Conservation (phyloP, 2,888 invertebrate species). For the Tinea trinotella region DNA sequence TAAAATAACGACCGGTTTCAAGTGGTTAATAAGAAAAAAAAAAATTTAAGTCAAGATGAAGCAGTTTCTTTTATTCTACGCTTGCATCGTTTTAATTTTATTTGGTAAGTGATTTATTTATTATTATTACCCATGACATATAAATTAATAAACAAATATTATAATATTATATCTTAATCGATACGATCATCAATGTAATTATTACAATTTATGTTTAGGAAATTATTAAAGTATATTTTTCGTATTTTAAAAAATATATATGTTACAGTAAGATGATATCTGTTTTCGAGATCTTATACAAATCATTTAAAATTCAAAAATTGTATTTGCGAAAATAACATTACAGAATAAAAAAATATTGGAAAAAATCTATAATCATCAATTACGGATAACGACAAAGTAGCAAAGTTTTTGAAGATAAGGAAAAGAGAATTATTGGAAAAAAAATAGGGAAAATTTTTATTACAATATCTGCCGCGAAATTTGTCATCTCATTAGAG, state of each 20-base stretch:
- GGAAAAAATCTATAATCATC: slow-evolving; percentile 1
- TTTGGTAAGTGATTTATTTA: slow-evolving; percentile 58
- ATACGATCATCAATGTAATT: too few relatives aligned
- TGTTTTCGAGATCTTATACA: too few relatives aligned
- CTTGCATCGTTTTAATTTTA: slow-evolving; percentile 44
- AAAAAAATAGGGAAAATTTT: background rate
- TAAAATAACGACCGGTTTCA: slow-evolving; percentile 12
- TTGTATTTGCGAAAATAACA: too few relatives aligned
- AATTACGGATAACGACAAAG: slow-evolving; percentile 3
- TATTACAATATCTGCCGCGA: slow-evolving; percentile 22
- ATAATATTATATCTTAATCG: too few relatives aligned
- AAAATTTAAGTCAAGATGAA: slow-evolving; percentile 45
- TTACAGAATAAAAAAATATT: background rate
- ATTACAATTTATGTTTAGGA: too few relatives aligned
- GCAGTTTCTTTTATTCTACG: slow-evolving; percentile 34
- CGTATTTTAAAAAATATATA: too few relatives aligned
- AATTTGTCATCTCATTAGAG: slow-evolving; percentile 39
- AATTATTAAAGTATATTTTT: too few relatives aligned
- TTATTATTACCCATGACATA: too few relatives aligned
- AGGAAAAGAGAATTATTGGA: slow-evolving; percentile 1
- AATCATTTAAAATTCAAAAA: too few relatives aligned
- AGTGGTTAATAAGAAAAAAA: slow-evolving; percentile 28
- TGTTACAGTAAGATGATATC: too few relatives aligned
- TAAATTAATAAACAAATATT: too few relatives aligned
- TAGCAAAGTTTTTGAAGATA: background rate